A percentile compares a stretch with the other conserved stretches of the same genome.
These are phyloP conservation scores for Amiota mariae DNA, from an alignment of 2,888 invertebrate genomes.

Conservation along the genomic window DNA sequence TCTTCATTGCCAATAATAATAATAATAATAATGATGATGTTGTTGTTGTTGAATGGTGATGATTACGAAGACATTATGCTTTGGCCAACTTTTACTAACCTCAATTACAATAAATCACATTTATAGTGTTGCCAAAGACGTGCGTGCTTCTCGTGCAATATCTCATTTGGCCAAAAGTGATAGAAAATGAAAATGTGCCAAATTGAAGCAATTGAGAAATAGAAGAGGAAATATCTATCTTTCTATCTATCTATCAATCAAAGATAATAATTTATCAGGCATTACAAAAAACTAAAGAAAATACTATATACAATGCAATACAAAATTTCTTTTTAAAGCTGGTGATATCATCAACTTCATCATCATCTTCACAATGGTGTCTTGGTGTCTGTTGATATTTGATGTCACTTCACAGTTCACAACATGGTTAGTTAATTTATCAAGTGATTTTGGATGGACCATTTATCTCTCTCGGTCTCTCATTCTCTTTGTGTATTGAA, in stretches of 20 bases:
- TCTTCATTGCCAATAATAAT: neutral
- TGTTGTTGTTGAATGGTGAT: too few species aligned
- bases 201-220: neutral
- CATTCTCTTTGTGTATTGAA: too few species aligned
- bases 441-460: neutral
- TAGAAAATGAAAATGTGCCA: neutral
- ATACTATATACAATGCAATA: neutral
- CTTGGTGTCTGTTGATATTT: too few species aligned
- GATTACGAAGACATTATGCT: neutral
- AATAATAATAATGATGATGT: too few species aligned
- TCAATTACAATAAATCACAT: conserved; percentile 68
- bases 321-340: neutral
- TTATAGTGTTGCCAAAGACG: conserved; percentile 45
- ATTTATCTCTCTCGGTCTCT: too few species aligned
- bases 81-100: conserved; percentile 62
- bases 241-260: neutral
- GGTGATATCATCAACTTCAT: neutral
- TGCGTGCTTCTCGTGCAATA: neutral
- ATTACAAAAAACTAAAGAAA: neutral
- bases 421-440: neutral
- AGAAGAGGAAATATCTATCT: too few species aligned
- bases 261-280: conserved; percentile 1
- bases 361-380: too few species aligned
- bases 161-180: neutral
- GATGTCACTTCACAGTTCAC: too few species aligned